Evolutionary conservation across 2,888 invertebrate genomes (phyloP).

Genomic region (Petrolisthes manimaculis): DNA sequence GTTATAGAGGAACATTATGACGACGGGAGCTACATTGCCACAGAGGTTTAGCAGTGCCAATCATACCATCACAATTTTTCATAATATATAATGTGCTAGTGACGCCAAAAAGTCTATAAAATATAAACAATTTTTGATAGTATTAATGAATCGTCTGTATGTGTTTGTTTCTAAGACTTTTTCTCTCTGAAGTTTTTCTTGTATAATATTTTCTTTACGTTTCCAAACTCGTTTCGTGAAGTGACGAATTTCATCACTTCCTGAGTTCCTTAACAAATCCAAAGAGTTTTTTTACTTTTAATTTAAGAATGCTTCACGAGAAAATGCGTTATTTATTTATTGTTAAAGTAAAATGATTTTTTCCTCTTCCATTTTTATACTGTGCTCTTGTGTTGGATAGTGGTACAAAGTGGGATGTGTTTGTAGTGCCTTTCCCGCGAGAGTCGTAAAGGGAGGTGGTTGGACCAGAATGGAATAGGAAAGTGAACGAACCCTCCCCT

Average conservation of each 20-base stretch:
- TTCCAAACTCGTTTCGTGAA: conserved; percentile 27
- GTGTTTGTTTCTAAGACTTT: conserved; percentile 13
- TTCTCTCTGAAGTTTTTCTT: conserved; percentile 9
- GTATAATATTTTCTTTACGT: not conserved
- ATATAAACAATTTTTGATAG: conserved; percentile 35
- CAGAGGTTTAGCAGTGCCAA: conserved; percentile 60
- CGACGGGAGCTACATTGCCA: conserved; percentile 62
- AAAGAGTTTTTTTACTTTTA: conserved; percentile 46
- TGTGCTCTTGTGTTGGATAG: conserved; percentile 24
- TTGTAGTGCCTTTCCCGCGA: conserved; percentile 48
- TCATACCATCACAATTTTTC: not conserved
- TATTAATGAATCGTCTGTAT: conserved; percentile 26
- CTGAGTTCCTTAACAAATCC: conserved; percentile 51
- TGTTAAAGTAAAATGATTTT: conserved; percentile 44
- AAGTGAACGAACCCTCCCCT: no score
- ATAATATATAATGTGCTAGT: conserved; percentile 39
- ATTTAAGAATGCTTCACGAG: conserved; percentile 28
- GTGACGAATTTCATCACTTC: conserved; percentile 46
- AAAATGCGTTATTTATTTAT: conserved; percentile 51
- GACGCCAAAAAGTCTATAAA: conserved; percentile 43
- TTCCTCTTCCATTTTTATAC: conserved; percentile 11
- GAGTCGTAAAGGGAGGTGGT: conserved; percentile 5
- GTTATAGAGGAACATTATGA: conserved; percentile 64
- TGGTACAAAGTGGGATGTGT: conserved; percentile 42
- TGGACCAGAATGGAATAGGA: not conserved